These are phyloP conservation scores for Chrysaora quinquecirrha DNA, from an alignment of 30 jellyfish, hydroid and myxozoan genomes.

Conservation along the genomic window DNA sequence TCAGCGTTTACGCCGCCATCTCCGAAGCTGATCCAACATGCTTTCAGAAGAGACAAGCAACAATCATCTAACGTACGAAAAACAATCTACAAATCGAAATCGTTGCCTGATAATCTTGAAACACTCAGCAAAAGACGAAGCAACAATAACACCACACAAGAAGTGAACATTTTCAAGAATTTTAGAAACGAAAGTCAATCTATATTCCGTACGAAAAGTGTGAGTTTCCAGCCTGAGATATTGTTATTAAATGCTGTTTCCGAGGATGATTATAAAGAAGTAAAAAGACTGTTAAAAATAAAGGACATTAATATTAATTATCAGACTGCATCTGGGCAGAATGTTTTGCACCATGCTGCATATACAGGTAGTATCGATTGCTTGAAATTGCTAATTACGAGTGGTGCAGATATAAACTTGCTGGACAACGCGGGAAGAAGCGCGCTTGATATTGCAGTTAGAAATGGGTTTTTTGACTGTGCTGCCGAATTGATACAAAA, in stretches of 20 bases:
- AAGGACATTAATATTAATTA: conserved; percentile 50
- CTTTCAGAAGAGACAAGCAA: not conserved
- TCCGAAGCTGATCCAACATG: conserved; percentile 12
- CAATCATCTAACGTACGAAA: conserved; percentile 6
- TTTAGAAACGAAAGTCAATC: not conserved
- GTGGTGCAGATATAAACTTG: conserved; percentile 58
- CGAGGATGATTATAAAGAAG: conserved; percentile 53
- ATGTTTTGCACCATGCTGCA: conserved; percentile 58
- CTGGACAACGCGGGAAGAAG: conserved; percentile 51
- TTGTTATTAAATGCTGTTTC: conserved; percentile 61
- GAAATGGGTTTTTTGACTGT: conserved; percentile 70
- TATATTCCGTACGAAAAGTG: conserved; percentile 60
- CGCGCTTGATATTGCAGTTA: conserved; percentile 66
- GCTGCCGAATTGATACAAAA: conserved; percentile 62
- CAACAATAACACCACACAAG: not conserved
- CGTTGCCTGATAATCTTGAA: conserved; percentile 57
- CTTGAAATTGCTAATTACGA: conserved; percentile 35
- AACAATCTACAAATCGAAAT: conserved; percentile 68
- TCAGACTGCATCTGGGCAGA: conserved; percentile 69
- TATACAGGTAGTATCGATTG: conserved; percentile 44
- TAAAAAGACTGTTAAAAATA: conserved; percentile 20
- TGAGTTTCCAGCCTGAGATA: conserved; percentile 64
- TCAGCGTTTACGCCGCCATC: conserved; percentile 62
- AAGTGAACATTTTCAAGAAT: not conserved
- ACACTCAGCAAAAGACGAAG: not conserved